Evolutionary conservation across 2,888 invertebrate species (phyloP).

Genomic region (Phymatocera aterrima): DNA sequence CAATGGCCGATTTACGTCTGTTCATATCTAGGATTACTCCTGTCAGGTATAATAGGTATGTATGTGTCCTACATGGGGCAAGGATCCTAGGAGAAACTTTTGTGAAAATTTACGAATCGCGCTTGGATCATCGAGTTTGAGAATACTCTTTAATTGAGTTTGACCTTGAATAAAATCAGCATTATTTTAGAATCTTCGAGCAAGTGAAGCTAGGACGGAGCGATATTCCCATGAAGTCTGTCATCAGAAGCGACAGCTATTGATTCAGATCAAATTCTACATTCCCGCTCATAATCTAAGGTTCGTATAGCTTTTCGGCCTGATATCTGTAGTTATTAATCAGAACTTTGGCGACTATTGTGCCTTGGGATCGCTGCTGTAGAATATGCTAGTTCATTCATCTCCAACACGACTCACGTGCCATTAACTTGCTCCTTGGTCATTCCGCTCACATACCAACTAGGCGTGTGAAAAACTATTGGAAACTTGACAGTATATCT

Average conservation of each 20-base stretch:
- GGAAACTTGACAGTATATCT: neutral
- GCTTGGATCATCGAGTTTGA: conserved; percentile 18
- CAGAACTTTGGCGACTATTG: conserved; percentile 13
- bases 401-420: neutral
- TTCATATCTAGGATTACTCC: neutral
- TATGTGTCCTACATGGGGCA: too few species aligned
- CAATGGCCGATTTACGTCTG: neutral
- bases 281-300: conserved; percentile 24
- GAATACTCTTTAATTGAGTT: neutral
- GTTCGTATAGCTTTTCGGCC: conserved; percentile 18
- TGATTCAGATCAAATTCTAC: conserved; percentile 31
- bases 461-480: neutral
- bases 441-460: conserved; percentile 1
- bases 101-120: conserved; percentile 9
- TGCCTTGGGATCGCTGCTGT: neutral
- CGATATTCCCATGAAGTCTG: conserved; percentile 8
- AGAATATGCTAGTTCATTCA: conserved; percentile 6
- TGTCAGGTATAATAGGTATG: neutral
- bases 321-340: conserved; percentile 4
- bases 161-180: conserved; percentile 8
- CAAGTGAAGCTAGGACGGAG: neutral
- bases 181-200: neutral
- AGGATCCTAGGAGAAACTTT: neutral
- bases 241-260: conserved; percentile 17
- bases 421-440: conserved; percentile 2